A percentile compares a stretch with the other conserved stretches of the same genome.
These are phyloP conservation scores for Polyodon spathula DNA, from an alignment of 2,113 vertebrate genomes.

Conservation along the genomic window DNA sequence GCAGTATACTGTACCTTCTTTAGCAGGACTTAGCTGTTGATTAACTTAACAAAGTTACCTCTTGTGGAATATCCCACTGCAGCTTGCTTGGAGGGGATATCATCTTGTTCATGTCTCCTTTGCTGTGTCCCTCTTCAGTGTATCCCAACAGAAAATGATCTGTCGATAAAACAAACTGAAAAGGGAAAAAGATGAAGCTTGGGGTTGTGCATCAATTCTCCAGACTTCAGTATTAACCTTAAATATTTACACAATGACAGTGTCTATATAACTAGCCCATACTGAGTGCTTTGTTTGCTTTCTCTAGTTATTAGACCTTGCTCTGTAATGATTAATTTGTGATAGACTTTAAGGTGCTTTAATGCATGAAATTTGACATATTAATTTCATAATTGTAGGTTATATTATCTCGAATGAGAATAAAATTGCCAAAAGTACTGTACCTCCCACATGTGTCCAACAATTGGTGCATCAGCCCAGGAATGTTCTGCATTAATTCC, in stretches of 20 bases:
- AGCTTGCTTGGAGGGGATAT: conserved; percentile 66
- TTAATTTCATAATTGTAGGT: too few species aligned
- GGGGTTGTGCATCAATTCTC: too few species aligned
- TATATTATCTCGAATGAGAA: too few species aligned
- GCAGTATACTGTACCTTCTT: neutral
- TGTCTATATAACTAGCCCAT: too few species aligned
- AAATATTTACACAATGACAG: too few species aligned
- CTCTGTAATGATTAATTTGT: too few species aligned
- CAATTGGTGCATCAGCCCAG: conserved; percentile 78
- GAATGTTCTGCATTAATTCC: conserved; percentile 76
- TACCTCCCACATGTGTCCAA: conserved; percentile 90
- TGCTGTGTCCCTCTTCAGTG: conserved; percentile 72
- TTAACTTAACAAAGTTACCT: conserved; percentile 42
- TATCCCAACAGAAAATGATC: conserved; percentile 80
- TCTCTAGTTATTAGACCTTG: too few species aligned
- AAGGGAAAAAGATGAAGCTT: neutral
- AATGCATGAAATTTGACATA: too few species aligned
- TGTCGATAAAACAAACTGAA: conserved; percentile 69
- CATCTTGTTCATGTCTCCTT: conserved; percentile 55
- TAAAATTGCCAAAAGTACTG: neutral
- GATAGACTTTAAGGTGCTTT: too few species aligned
- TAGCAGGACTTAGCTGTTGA: neutral
- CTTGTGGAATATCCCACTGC: conserved; percentile 71
- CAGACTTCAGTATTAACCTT: neutral
- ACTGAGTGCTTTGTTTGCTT: too few species aligned